phyloP scores from a whole-genome alignment of 2,888 invertebrate genomes.

The Dolichopus griseipennis region DNA sequence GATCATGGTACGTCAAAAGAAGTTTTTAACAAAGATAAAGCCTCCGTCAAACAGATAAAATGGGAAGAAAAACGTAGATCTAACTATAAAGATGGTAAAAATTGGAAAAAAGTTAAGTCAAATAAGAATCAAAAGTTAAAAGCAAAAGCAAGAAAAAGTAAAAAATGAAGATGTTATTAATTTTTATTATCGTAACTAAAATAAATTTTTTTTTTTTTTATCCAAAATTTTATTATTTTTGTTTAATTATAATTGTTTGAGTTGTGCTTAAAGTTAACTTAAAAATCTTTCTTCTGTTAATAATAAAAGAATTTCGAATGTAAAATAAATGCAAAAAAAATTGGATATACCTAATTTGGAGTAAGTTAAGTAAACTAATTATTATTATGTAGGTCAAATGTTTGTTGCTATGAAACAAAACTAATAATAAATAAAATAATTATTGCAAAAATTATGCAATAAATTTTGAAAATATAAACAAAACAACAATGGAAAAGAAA shows the following conservation, averaged over 20 bases:
- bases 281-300: no score
- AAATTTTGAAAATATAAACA: background rate
- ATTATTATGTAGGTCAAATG: no score
- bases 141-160: background rate
- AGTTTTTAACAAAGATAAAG: conserved; percentile 65
- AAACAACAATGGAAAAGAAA: background rate
- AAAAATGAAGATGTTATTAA: background rate
- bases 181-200: no score
- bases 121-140: background rate
- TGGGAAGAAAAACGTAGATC: conserved; percentile 65
- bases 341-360: no score
- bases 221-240: no score
- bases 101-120: background rate
- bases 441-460: background rate
- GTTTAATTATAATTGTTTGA: no score
- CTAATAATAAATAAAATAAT: background rate
- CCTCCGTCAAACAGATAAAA: conserved; percentile 66
- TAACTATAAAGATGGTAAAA: background rate
- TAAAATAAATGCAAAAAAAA: no score
- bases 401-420: background rate
- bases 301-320: no score
- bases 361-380: no score
- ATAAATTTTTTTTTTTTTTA: no score
- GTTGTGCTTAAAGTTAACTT: no score
- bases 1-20: conserved; percentile 59